These are phyloP conservation scores for Campylorhamphus procurvoides DNA, from an alignment of 2,113 vertebrate species.

Conservation along the genomic window DNA sequence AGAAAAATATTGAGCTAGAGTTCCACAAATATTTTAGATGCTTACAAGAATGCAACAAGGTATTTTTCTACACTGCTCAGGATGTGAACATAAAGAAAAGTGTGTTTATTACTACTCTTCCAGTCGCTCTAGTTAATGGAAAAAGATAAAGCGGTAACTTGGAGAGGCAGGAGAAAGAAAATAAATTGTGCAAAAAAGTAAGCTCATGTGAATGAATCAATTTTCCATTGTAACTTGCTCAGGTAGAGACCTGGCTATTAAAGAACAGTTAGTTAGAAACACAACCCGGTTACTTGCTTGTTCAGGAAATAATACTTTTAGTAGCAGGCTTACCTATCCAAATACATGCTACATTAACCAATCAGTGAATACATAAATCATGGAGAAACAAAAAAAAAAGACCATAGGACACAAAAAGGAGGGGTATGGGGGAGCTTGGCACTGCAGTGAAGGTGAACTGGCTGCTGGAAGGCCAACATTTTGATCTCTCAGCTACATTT, in stretches of 20 bases:
- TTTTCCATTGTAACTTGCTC: neutral
- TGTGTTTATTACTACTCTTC: neutral
- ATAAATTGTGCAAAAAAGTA: neutral
- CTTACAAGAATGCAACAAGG: neutral
- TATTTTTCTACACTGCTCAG: constrained; percentile 21
- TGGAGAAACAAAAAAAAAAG: neutral
- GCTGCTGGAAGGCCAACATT: neutral
- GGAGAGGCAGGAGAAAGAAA: neutral
- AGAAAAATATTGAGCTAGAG: neutral
- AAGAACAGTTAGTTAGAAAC: neutral
- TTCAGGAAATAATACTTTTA: constrained; percentile 10
- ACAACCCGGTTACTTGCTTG: neutral
- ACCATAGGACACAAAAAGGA: neutral
- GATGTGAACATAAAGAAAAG: constrained; percentile 39
- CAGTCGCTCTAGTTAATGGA: constrained; percentile 12
- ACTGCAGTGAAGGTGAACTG: neutral
- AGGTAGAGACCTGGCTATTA: neutral
- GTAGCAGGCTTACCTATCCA: neutral
- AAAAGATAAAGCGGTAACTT: neutral
- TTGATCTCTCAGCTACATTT: neutral
- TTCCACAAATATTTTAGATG: constrained; percentile 34
- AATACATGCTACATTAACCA: constrained; percentile 6
- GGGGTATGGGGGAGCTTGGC: rapidly evolving
- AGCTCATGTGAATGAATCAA: neutral
- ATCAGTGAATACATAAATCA: neutral